These are phyloP conservation scores for Lindbergichthys nudifrons DNA, from an alignment of 2,797 vertebrate genomes.

Conservation along the genomic window DNA sequence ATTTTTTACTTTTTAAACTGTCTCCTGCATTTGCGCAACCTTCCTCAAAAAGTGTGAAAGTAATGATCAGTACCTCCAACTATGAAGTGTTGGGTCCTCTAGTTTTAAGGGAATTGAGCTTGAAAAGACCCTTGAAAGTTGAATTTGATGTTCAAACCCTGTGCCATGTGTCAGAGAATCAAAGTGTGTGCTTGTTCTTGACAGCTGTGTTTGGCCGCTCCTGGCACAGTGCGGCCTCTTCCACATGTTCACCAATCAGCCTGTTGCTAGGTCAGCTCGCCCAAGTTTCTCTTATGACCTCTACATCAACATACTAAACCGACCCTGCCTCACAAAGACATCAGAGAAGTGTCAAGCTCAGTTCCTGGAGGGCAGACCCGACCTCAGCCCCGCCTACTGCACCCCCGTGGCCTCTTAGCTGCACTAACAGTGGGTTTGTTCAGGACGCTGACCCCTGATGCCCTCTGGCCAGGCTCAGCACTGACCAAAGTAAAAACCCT, in stretches of 20 bases:
- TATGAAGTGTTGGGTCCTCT: too few species aligned
- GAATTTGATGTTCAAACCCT: too few species aligned
- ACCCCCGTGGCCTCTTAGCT: slow-evolving; percentile 60
- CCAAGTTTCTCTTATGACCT: slow-evolving; percentile 59
- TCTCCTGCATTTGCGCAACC: too few species aligned
- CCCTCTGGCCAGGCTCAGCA: slow-evolving; percentile 81
- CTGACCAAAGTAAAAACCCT: slow-evolving; percentile 80
- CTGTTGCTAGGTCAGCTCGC: slow-evolving; percentile 47
- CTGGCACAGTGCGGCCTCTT: slow-evolving; percentile 36
- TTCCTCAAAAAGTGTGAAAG: too few species aligned
- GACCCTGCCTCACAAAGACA: slow-evolving; percentile 77
- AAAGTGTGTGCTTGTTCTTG: slow-evolving; percentile 51
- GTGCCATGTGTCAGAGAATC: slow-evolving; percentile 31
- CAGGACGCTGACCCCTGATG: slow-evolving; percentile 78
- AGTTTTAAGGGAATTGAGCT: too few species aligned
- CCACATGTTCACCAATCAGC: slow-evolving; percentile 57
- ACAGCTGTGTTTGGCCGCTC: slow-evolving; percentile 54
- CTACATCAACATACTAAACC: slow-evolving; percentile 67
- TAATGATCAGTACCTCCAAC: too few species aligned
- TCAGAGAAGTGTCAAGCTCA: slow-evolving; percentile 73
- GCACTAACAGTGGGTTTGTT: slow-evolving; percentile 84
- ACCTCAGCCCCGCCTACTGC: slow-evolving; percentile 29
- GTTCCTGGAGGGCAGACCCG: slow-evolving; percentile 74
- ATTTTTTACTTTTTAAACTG: too few species aligned
- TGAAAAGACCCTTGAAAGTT: too few species aligned